Base-by-base conservation (phyloP, 2,888 invertebrate genomes). In the Calameuta filiformis region DNA sequence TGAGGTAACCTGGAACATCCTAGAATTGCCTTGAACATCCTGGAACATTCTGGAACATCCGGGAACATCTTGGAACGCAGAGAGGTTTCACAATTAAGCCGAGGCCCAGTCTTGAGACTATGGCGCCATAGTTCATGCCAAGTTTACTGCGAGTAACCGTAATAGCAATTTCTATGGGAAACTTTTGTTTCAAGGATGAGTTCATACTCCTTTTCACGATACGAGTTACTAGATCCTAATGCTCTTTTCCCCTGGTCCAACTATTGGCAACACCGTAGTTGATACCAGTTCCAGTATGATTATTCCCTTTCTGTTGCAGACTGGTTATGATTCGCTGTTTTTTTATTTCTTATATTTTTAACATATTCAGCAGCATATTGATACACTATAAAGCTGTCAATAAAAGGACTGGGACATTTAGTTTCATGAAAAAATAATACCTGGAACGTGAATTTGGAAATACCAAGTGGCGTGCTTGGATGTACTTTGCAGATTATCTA, bases 31-130 rank as follows among this genome's bases (percentile, higher is more conserved):
- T 56, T 56, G 30, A 35, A 71, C 15, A 34, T 71, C n/a, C 71
- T n/a, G 71, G 30, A 71, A 71, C 71, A 71, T 71, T 34, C 71
- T 71, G 71, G 33, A 71, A 71, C 71, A 71, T 71, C 71, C 71
- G 15, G 71, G 71, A 71, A 71, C 71, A 71, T 71, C 71, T 34
- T 71, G 71, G 71, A 71, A 71, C 71, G 35, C 71, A 56, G 56
- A 56, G 23, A 56, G 56, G 56, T 56, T 56, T 23, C 56, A 56
- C 56, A 56, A 56, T 56, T 56, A 56, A 56, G 56, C 56, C 23
- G 56, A 56, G 56, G 56, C 56, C 56, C 56, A 56, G 56, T 56
- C 56, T 56, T 56, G 56, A 56, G 56, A 56, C 56, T 56, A 56
- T 23, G 56, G 56, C 23, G 23, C 56, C 23, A 56, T 56, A 56